A percentile compares a stretch with the other conserved stretches of the same genome.
Conservation (phyloP, 2,797 vertebrate genomes). For the Aselliscus stoliczkanus region DNA sequence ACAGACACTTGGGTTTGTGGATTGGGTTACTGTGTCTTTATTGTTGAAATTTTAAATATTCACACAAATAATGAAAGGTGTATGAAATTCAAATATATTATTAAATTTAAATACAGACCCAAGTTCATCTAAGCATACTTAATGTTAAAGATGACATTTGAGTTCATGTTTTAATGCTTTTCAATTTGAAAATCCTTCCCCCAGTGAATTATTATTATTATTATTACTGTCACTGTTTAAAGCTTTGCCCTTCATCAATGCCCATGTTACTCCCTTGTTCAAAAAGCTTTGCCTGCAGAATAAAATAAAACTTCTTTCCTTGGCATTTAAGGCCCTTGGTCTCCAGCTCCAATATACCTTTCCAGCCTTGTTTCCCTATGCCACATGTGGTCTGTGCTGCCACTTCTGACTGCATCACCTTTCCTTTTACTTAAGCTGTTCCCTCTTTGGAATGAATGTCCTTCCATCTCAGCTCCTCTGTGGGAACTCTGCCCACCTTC, state of each 20-base stretch:
- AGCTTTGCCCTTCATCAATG: background rate
- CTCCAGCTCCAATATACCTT: background rate
- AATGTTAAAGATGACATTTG: background rate
- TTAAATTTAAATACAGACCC: background rate
- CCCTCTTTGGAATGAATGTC: background rate
- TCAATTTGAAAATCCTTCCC: background rate
- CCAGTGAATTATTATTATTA: background rate
- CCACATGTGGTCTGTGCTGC: background rate
- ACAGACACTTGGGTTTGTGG: background rate
- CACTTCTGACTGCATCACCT: background rate
- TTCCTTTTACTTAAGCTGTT: background rate
- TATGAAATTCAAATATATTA: background rate
- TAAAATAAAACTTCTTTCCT: background rate
- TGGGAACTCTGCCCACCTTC: background rate
- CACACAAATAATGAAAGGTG: background rate
- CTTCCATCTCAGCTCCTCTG: background rate
- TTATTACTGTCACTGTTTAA: background rate
- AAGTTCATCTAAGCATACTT: background rate
- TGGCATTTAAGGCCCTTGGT: background rate
- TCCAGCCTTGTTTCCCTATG: background rate
- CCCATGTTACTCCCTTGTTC: background rate
- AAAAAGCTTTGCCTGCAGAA: background rate
- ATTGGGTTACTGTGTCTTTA: background rate
- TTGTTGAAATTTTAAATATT: background rate
- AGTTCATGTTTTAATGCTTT: background rate